A percentile compares a stretch with the other conserved stretches of the same genome.
Evolutionary conservation across 1,140 invertebrate species (phyloP).

Genomic region (Apis cerana): DNA sequence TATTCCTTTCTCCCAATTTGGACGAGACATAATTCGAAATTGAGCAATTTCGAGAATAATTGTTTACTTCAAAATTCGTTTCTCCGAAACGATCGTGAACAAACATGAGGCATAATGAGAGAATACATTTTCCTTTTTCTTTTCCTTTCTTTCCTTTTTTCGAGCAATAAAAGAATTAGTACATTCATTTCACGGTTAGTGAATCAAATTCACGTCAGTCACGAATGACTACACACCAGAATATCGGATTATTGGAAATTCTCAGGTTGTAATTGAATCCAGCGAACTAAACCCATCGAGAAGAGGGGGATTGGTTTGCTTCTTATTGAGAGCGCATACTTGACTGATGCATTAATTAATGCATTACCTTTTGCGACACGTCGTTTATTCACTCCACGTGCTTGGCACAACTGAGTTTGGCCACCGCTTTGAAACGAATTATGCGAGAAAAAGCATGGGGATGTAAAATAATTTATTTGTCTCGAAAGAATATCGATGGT

Average conservation of each 20-base stretch:
- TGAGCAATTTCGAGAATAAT: too few relatives aligned
- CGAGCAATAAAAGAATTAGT: not conserved
- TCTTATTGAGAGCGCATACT: not conserved
- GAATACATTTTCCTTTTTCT: too few relatives aligned
- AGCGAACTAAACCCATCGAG: too few relatives aligned
- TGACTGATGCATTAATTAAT: not conserved
- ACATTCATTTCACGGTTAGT: not conserved
- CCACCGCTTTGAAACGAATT: not conserved
- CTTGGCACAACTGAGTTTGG: not conserved
- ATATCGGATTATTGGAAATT: slow-evolving; percentile 27
- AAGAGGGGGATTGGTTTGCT: not conserved
- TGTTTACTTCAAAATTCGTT: too few relatives aligned
- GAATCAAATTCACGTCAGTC: slow-evolving; percentile 21
- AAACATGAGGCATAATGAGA: too few relatives aligned
- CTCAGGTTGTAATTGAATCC: slow-evolving; percentile 5
- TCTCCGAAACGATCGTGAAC: too few relatives aligned
- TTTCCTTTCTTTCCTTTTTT: too few relatives aligned
- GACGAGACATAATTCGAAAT: too few relatives aligned
- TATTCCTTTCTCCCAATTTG: too few relatives aligned
- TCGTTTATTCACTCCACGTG: not conserved
- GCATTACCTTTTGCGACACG: not conserved
- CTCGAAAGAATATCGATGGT: too few relatives aligned
- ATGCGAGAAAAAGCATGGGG: too few relatives aligned
- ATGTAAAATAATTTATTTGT: too few relatives aligned
- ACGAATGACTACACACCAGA: not conserved